Percentiles rank a stretch among this genome's conserved stretches.
phyloP scores from a whole-genome alignment of 2,888 invertebrate species.

The Tetragonula carbonaria region DNA sequence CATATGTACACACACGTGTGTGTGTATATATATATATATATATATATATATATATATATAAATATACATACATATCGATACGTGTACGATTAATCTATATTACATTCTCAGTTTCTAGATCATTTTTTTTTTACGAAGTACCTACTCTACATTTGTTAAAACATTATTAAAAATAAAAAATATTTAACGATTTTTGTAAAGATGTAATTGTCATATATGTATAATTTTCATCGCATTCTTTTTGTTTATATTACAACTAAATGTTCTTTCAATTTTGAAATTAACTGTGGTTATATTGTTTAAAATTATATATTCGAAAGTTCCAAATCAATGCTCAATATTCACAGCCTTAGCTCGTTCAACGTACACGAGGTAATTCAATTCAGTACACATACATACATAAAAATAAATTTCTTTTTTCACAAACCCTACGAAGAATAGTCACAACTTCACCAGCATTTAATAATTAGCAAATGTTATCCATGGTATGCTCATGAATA shows the following conservation, averaged over 20 bases:
- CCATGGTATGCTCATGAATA: background rate
- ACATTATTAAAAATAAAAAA: slow-evolving; percentile 76
- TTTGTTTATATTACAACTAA: slow-evolving; percentile 41
- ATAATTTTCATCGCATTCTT: slow-evolving; percentile 39
- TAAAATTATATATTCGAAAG: slow-evolving; percentile 43
- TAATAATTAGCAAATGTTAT: slow-evolving; percentile 1
- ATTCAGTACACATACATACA: slow-evolving; percentile 36
- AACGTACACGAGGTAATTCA: slow-evolving; percentile 51
- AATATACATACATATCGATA: slow-evolving; percentile 49
- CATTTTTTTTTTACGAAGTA: slow-evolving; percentile 47
- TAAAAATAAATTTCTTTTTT: slow-evolving; percentile 28
- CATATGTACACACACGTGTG: slow-evolving; percentile 56
- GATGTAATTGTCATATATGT: slow-evolving; percentile 44
- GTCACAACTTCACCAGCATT: slow-evolving; percentile 48
- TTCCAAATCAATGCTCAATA: slow-evolving; percentile 65
- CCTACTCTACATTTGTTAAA: slow-evolving; percentile 65
- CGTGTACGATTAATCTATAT: slow-evolving; percentile 65
- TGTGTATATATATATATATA: too few species aligned
- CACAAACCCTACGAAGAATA: slow-evolving; percentile 36
- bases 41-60: slow-evolving; percentile 49
- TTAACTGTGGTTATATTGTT: slow-evolving; percentile 22
- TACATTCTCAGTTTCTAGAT: slow-evolving; percentile 68
- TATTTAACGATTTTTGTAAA: slow-evolving; percentile 64
- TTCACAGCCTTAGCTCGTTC: slow-evolving; percentile 76
- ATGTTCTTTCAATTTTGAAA: slow-evolving; percentile 25